Evolutionary conservation across 2,797 vertebrate species (phyloP).

Genomic region (Sus cebifrons): DNA sequence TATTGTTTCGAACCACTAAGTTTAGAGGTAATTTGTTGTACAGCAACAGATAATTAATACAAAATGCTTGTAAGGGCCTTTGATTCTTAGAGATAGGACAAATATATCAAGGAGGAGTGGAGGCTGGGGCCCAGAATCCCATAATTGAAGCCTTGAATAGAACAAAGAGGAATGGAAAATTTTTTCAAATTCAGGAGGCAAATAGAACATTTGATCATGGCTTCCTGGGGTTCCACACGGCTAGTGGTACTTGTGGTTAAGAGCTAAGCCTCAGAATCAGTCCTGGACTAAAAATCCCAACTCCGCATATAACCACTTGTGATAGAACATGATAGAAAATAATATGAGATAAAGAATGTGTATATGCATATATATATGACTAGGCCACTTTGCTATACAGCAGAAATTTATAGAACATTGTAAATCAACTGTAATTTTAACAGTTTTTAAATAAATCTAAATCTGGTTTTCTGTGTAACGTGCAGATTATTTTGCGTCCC

Average conservation of each 20-base stretch:
- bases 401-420: too few relatives aligned
- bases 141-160: background rate
- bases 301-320: background rate
- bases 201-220: background rate
- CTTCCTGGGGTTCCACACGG: background rate
- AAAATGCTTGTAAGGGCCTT: background rate
- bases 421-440: too few relatives aligned
- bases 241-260: background rate
- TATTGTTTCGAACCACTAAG: background rate
- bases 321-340: too few relatives aligned
- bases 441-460: too few relatives aligned
- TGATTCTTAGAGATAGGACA: conserved; percentile 11
- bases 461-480: background rate
- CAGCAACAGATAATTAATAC: background rate
- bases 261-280: background rate
- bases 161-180: background rate
- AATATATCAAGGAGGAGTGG: background rate
- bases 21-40: background rate
- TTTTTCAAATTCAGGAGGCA: background rate
- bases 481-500: background rate
- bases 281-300: background rate
- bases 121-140: background rate
- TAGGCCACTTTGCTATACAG: too few relatives aligned
- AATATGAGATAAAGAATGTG: too few relatives aligned
- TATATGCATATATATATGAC: too few relatives aligned